Conservation (phyloP, 2,113 vertebrate genomes). For the Mus pahari region DNA sequence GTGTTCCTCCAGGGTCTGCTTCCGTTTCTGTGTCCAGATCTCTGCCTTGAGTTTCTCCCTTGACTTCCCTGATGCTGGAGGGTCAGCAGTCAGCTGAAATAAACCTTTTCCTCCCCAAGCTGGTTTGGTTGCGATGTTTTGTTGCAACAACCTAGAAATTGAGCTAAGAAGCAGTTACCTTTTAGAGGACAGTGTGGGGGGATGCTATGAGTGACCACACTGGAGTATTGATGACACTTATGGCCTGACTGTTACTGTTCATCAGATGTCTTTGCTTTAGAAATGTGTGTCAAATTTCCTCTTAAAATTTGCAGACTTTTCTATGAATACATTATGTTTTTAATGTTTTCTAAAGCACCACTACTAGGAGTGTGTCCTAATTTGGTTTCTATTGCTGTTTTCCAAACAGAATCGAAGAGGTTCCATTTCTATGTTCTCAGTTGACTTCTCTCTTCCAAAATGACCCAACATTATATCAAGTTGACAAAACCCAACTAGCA, state of each 20-base stretch:
- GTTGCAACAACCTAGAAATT: not conserved
- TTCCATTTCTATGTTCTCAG: not conserved
- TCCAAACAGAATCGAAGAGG: not conserved
- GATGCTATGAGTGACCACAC: not conserved
- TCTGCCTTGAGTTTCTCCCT: not conserved
- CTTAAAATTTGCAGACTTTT: not conserved
- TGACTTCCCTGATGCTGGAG: not conserved
- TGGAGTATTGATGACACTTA: not conserved
- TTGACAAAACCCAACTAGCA: not conserved
- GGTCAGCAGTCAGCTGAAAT: not conserved
- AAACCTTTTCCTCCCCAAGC: not conserved
- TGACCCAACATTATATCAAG: not conserved
- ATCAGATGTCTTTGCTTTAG: not conserved
- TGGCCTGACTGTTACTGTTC: not conserved
- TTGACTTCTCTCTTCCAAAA: not conserved
- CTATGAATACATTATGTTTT: not conserved
- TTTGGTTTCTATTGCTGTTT: not conserved
- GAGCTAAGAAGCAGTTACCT: not conserved
- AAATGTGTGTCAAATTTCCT: not conserved
- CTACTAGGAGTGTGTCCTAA: not conserved
- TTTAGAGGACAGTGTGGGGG: not conserved
- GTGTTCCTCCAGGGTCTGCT: not conserved
- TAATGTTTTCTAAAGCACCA: conserved; percentile 15
- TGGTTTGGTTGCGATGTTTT: not conserved
- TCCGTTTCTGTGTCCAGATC: not conserved